These are phyloP conservation scores for Phania funesta DNA, from an alignment of 2,888 invertebrate species.

Conservation along the genomic window DNA sequence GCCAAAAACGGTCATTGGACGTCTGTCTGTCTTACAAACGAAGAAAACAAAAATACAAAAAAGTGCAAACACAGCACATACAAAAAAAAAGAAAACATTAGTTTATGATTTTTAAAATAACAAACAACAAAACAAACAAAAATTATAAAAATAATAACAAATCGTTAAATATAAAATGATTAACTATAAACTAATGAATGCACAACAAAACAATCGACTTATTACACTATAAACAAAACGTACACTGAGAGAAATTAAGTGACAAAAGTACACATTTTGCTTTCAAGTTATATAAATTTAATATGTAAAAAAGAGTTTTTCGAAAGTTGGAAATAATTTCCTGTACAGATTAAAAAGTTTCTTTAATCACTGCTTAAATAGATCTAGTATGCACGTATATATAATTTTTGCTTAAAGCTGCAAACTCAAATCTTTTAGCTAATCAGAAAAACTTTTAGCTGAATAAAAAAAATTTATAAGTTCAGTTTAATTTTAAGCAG, in stretches of 20 bases:
- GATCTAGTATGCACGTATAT: too few relatives aligned
- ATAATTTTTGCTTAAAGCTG: too few relatives aligned
- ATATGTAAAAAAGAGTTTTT: too few relatives aligned
- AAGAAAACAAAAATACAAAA: neutral
- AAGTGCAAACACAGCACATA: slow-evolving; percentile 5
- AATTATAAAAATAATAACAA: slow-evolving; percentile 4
- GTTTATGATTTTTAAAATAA: slow-evolving; percentile 15
- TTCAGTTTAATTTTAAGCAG: too few relatives aligned
- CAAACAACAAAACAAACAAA: slow-evolving; percentile 4
- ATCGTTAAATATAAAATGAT: slow-evolving; percentile 9
- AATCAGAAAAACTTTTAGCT: too few relatives aligned
- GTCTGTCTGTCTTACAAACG: slow-evolving; percentile 26
- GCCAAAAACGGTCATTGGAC: slow-evolving; percentile 57
- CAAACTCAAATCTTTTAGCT: too few relatives aligned
- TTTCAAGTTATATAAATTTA: neutral
- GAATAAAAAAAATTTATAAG: too few relatives aligned
- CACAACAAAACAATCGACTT: slow-evolving; percentile 28
- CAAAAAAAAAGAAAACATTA: neutral
- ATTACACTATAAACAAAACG: neutral
- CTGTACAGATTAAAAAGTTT: too few relatives aligned
- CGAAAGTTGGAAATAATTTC: too few relatives aligned
- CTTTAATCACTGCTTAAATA: too few relatives aligned
- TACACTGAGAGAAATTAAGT: slow-evolving; percentile 12
- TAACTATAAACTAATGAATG: slow-evolving; percentile 31
- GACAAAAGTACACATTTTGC: neutral